Conservation (phyloP, 2,113 vertebrate genomes). For the Elephas maximus region DNA sequence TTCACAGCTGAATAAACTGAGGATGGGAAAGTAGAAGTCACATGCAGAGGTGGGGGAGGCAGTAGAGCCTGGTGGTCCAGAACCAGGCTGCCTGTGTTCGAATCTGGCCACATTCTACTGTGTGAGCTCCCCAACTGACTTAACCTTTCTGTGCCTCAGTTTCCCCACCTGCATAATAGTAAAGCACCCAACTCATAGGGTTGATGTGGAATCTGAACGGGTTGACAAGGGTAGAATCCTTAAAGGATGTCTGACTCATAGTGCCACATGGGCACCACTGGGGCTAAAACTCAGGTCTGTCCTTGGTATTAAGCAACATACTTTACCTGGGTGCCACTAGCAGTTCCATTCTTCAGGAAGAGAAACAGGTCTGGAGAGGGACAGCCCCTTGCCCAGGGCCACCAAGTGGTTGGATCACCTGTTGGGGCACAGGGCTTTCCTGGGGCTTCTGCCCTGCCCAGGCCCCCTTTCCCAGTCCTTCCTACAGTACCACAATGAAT, state of each 20-base stretch:
- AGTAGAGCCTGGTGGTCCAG: not conserved
- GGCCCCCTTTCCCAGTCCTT: not conserved
- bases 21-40: not conserved
- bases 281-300: not conserved
- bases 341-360: not conserved
- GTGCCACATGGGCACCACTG: not conserved
- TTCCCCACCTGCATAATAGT: not conserved
- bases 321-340: not conserved
- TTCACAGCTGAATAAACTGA: not conserved
- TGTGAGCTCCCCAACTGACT: not conserved
- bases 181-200: not conserved
- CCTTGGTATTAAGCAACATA: not conserved
- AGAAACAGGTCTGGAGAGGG: no score
- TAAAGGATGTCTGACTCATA: not conserved
- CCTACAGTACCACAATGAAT: not conserved
- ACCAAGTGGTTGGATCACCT: not conserved
- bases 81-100: not conserved
- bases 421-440: not conserved
- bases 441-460: not conserved
- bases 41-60: fast-evolving
- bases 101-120: not conserved
- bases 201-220: not conserved
- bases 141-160: not conserved
- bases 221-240: not conserved
- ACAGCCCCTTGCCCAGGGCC: no score